Base-by-base conservation (phyloP, 2,888 invertebrate genomes). In the Ischnus inquisitorius region DNA sequence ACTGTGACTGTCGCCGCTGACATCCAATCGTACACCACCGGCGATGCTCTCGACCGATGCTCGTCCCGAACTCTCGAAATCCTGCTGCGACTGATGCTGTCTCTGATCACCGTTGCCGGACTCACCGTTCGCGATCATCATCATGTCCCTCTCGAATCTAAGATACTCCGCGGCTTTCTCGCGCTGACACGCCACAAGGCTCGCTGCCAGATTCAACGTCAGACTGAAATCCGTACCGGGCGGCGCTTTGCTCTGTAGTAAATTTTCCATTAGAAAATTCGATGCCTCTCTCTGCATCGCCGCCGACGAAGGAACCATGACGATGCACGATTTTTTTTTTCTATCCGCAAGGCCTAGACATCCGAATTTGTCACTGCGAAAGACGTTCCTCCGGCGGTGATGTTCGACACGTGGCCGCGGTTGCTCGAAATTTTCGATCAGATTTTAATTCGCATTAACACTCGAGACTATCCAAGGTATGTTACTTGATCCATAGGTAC, bases 191-290 rank as follows among this genome's bases (percentile, higher is more conserved):
- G 91, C 93, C 75, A 93, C 91, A 76, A 93, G 65, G 69, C 92
- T 93, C 14, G 93, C 93, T 16, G 93, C 92, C 88, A 95, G 95
- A 85, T 95, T 95, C 16, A 95, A 89, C 84, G 95, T 95, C 86
- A 95, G 94, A 93, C 95, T 93, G 93, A 94, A 89, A 68, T 94
- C 86, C 62, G 91, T 88, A 4, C 89, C 76, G n/a, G 85, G 84
- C 1, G 86, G 34, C 0, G 95, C 94, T 87, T 95, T 95, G 87
- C 95, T 95, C 84, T 95, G 95, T 75, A 96, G 91, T 22, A 96
- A 95, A 87, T 95, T 95, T 91, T 96, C 95, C 85, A 96, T 95
- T 74, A 95, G 89, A 88, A 96, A 96, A 0, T 95, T 95, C 0
- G 96, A 95, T 39, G 95, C 94, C 5, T 94, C 91, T 87, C 92